Evolutionary conservation across 1,140 invertebrate genomes (phyloP).

Genomic region (Tenebrio molitor): DNA sequence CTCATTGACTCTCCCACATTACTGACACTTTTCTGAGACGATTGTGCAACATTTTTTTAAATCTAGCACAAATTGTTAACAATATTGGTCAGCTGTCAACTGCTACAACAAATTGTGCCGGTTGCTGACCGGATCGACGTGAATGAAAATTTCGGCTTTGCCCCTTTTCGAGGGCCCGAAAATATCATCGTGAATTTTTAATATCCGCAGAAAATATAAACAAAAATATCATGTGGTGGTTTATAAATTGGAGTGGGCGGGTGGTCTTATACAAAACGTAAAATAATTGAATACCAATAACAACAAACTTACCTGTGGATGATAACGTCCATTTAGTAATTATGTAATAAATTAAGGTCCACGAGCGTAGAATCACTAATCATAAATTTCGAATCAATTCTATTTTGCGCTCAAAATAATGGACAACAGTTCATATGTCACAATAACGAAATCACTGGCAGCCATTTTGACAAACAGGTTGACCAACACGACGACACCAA

Average conservation of each 20-base stretch:
- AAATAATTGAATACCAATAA: conserved; percentile 31
- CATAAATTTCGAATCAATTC: conserved; percentile 14
- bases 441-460: conserved; percentile 39
- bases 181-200: conserved; percentile 10
- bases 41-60: conserved; percentile 10
- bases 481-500: conserved; percentile 8
- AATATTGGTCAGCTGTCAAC: conserved; percentile 22
- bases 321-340: not conserved
- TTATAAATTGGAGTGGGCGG: conserved; percentile 47
- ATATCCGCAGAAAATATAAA: conserved; percentile 43
- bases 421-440: conserved; percentile 45
- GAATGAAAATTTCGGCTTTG: conserved; percentile 21
- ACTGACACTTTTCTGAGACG: not conserved
- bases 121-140: not conserved
- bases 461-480: conserved; percentile 46
- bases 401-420: conserved; percentile 27
- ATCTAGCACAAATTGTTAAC: conserved; percentile 21
- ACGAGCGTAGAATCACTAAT: not conserved
- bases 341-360: conserved; percentile 11
- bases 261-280: conserved; percentile 41
- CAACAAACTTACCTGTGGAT: conserved; percentile 38
- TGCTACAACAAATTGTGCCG: conserved; percentile 26
- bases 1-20: conserved; percentile 1
- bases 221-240: conserved; percentile 56
- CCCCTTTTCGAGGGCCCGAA: not conserved